Base-by-base conservation (phyloP, 2,113 vertebrate genomes). In the Orycteropus afer region DNA sequence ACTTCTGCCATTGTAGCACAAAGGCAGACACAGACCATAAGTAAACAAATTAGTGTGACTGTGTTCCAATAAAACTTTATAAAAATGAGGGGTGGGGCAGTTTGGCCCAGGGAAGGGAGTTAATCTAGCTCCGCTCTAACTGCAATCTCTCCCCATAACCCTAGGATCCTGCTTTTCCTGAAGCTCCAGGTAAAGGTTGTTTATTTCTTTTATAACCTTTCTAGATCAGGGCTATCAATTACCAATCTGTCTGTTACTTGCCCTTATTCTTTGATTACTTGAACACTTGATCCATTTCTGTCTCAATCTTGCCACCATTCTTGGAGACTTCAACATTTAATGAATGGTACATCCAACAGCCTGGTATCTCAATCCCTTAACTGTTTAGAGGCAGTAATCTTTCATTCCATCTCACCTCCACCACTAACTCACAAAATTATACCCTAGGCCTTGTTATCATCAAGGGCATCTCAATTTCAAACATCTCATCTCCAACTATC, bases 251-350 rank as follows among this genome's bases (percentile, higher is more conserved):
- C 47, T 69, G 34, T 55, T 90, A 42, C 5, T 2, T 47, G 10
- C 49, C 47, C 51, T 79, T 55, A 13, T 61, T 77, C 17, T 82
- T 86, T 40, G 51, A 53, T 42, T 34, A 65, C 71, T 69, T 82
- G 76, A 89, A 42, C 23, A 85, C 14, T 55, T 93, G n/a, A 86
- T 27, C 55, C 7, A 47, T 18, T 63, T 84, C 22, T 4, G 53
- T 86, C 9, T 67, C 74, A 89, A 51, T 2, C 8, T 3, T 63
- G 10, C n/a, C 45, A 49, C n/a, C 29, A 61, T 76, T 86, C 42
- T 53, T 74, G 5, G 49, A 86, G 67, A 92, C n/a, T 67, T 59
- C 81, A 82, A n/a, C 69, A 61, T 76, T 81, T 77, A 76, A 92
- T 32, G 77, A 69, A 29, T 47, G 37, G 51, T 65, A 13, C 32